A percentile compares a stretch with the other conserved stretches of the same genome.
Conservation (phyloP, 2,113 vertebrate genomes). For the Larimichthys polyactis region DNA sequence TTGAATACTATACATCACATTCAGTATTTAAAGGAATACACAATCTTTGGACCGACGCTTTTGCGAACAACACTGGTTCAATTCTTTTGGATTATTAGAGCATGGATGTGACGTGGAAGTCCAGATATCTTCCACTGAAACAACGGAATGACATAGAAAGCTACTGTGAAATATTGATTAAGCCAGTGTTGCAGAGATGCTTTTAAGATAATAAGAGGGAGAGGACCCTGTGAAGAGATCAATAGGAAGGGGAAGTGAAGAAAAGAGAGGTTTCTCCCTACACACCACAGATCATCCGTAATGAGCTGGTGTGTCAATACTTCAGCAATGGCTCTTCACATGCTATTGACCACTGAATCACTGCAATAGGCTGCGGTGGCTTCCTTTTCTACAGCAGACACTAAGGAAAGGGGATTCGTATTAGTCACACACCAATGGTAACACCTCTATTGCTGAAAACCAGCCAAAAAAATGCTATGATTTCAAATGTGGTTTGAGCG, state of each 20-base stretch:
- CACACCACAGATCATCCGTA: constrained; percentile 81
- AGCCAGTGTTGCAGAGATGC: constrained; percentile 79
- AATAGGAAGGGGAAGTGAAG: constrained; percentile 76
- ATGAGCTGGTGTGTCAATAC: constrained; percentile 78
- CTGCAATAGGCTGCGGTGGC: constrained; percentile 24
- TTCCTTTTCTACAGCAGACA: constrained; percentile 42
- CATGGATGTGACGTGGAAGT: constrained; percentile 33
- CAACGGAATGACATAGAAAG: constrained; percentile 70
- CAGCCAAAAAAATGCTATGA: background rate
- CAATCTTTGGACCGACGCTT: constrained; percentile 6
- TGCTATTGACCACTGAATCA: constrained; percentile 67
- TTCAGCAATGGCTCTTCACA: constrained; percentile 56
- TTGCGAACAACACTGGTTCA: constrained; percentile 2
- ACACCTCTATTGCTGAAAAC: constrained; percentile 4
- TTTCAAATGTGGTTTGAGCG: constrained; percentile 10
- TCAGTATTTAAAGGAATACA: background rate
- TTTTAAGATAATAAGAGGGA: constrained; percentile 83
- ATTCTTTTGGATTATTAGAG: constrained; percentile 42
- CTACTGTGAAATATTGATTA: constrained; percentile 79
- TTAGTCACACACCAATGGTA: constrained; percentile 6
- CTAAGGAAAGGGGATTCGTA: background rate
- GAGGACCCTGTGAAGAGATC: constrained; percentile 78
- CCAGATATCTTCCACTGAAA: constrained; percentile 53
- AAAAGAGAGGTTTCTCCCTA: constrained; percentile 77
- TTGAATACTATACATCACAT: background rate